Percentiles rank a stretch among this genome's conserved stretches.
These are phyloP conservation scores for Amblyjoppa proteus DNA, from an alignment of 2,888 invertebrate genomes.

Conservation along the genomic window DNA sequence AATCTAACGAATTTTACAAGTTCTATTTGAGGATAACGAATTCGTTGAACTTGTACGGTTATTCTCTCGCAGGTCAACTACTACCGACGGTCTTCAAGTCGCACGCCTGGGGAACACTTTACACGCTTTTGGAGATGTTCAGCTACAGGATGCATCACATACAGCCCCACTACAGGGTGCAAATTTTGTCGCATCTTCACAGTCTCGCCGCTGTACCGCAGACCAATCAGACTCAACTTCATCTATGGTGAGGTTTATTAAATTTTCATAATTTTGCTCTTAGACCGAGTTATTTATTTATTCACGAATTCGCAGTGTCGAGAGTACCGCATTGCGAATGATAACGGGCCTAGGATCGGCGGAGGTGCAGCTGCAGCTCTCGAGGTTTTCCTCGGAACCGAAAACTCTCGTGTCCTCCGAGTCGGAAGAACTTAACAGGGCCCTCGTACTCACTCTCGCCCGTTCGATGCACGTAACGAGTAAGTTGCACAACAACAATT, in stretches of 20 bases:
- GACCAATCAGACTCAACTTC: slow-evolving; percentile 97
- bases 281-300: not conserved
- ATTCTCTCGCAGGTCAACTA: slow-evolving; percentile 89
- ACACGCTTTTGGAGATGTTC: slow-evolving; percentile 98
- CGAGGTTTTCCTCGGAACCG: slow-evolving; percentile 95
- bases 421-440: slow-evolving; percentile 97
- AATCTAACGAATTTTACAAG: not conserved
- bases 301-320: slow-evolving; percentile 88
- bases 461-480: slow-evolving; percentile 97
- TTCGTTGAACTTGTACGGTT: not conserved
- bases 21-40: not conserved
- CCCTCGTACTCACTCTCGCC: slow-evolving; percentile 96
- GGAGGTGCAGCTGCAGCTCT: slow-evolving; percentile 97
- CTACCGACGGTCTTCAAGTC: slow-evolving; percentile 96
- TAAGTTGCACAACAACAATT: slow-evolving; percentile 72
- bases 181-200: slow-evolving; percentile 95
- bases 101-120: slow-evolving; percentile 98
- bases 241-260: slow-evolving; percentile 90
- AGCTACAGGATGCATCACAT: slow-evolving; percentile 98
- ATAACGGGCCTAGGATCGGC: slow-evolving; percentile 97
- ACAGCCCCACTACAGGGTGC: slow-evolving; percentile 97
- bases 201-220: slow-evolving; percentile 96
- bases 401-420: slow-evolving; percentile 97
- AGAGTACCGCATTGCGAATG: slow-evolving; percentile 94
- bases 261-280: not conserved